These are phyloP conservation scores for Ypsolopha sequella DNA, from an alignment of 2,888 invertebrate species.

Conservation along the genomic window DNA sequence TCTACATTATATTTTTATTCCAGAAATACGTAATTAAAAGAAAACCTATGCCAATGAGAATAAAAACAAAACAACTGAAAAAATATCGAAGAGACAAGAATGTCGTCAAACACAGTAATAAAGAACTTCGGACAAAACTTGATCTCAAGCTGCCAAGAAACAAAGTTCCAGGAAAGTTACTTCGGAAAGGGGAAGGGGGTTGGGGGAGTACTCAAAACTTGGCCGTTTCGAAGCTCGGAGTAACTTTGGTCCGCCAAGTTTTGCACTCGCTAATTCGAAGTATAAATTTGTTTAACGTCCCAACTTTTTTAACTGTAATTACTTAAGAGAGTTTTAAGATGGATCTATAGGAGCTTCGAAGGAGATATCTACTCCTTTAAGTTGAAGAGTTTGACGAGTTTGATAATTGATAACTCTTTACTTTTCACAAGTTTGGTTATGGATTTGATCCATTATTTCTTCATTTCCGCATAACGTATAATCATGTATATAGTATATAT, in stretches of 20 bases:
- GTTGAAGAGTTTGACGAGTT: slow-evolving; percentile 37
- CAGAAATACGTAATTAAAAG: too few species aligned
- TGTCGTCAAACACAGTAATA: neutral
- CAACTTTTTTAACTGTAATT: slow-evolving; percentile 68
- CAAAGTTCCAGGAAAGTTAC: slow-evolving; percentile 55
- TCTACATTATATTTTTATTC: too few species aligned
- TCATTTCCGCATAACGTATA: too few species aligned
- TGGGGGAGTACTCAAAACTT: slow-evolving; percentile 54
- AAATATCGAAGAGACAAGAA: neutral
- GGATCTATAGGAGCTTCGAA: slow-evolving; percentile 23
- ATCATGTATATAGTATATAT: too few species aligned
- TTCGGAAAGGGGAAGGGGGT: slow-evolving; percentile 26
- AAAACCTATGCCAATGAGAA: too few species aligned
- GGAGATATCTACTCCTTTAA: slow-evolving; percentile 33
- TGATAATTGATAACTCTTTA: neutral
- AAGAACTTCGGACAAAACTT: neutral
- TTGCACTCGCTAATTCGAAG: slow-evolving; percentile 62
- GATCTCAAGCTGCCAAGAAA: slow-evolving; percentile 18
- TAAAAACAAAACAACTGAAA: too few species aligned
- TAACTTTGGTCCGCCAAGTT: slow-evolving; percentile 27
- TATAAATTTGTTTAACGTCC: slow-evolving; percentile 70
- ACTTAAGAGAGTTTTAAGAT: slow-evolving; percentile 52
- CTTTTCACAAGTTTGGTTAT: neutral
- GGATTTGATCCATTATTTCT: too few species aligned
- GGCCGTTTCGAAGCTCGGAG: slow-evolving; percentile 34